phyloP scores from a whole-genome alignment of 2,113 vertebrate species.

The Cygnus buccinator region DNA sequence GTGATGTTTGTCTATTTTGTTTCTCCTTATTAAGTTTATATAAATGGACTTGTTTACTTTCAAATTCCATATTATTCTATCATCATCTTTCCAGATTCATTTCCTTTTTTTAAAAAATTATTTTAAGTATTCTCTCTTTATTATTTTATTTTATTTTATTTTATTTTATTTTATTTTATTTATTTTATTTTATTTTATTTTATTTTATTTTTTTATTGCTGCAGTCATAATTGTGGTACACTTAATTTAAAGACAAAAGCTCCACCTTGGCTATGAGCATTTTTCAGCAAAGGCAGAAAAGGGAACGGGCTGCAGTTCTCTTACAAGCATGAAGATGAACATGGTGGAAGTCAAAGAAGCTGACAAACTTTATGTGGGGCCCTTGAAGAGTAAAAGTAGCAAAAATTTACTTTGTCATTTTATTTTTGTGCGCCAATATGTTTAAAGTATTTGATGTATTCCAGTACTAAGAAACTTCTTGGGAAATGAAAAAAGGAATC shows the following conservation, averaged over 20 bases:
- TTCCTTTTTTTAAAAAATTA: too few relatives aligned
- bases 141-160: not conserved
- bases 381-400: not conserved
- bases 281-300: not conserved
- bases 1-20: not conserved
- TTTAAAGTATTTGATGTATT: not conserved
- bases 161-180: not conserved
- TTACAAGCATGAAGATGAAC: not conserved
- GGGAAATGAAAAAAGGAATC: not conserved
- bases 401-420: not conserved
- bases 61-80: not conserved
- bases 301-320: not conserved
- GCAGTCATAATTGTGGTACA: not conserved
- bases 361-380: not conserved
- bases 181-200: too few relatives aligned
- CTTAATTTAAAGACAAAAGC: not conserved
- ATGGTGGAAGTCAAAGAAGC: not conserved
- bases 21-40: not conserved
- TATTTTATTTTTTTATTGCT: not conserved
- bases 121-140: not conserved
- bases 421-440: not conserved
- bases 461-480: not conserved
- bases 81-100: not conserved
- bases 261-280: not conserved
- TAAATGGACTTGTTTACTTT: not conserved